Evolutionary conservation across 2,888 invertebrate genomes (phyloP), one percentile per base, ranked within the genome.

Genomic region (Drosophila phalerata): DNA sequence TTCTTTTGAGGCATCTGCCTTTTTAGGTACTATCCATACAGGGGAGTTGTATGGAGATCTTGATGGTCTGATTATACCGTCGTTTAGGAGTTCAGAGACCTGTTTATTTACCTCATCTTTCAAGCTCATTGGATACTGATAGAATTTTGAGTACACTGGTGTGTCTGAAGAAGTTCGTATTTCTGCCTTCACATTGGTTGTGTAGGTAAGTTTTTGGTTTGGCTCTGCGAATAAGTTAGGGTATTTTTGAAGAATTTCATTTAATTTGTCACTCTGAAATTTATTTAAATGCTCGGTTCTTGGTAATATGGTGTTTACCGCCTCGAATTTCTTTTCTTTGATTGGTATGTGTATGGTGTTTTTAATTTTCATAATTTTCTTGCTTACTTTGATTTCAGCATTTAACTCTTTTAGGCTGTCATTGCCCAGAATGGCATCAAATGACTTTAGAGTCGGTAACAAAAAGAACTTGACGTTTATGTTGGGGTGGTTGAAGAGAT

Each of bases 171-270:
- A 51, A 8, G 25, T 52, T 52, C 38, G 25, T n/a, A 52, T 52
- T 38, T 22, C 34, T 9, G 63, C 73, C 45, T 47, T 57, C 25
- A 71, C 69, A 13, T 38, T 64, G 3, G 77, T 63, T 42, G 55
- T 48, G 17, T 56, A 69, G 38, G 57, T 55, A 37, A 62, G 52
- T 52, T 43, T 62, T 15, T 62, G 15, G n/a, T 53, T 53, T 65
- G 56, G 70, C 8, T 67, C 62, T 11, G 62, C 68, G 22, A 72
- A 74, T 13, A 77, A 42, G 10, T 56, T 47, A 19, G 65, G 51
- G 30, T 58, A 56, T 45, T 38, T 34, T 40, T 45, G 5, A n/a
- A 65, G 15, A 9, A 51, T 30, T 32, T 19, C 2, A 11, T 40
- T 30, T 19, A 19, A 42, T 3, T 8, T 42, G 42, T 42, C 42